Base-by-base conservation (phyloP, 2,888 invertebrate species). In the Cotesia congregata region DNA sequence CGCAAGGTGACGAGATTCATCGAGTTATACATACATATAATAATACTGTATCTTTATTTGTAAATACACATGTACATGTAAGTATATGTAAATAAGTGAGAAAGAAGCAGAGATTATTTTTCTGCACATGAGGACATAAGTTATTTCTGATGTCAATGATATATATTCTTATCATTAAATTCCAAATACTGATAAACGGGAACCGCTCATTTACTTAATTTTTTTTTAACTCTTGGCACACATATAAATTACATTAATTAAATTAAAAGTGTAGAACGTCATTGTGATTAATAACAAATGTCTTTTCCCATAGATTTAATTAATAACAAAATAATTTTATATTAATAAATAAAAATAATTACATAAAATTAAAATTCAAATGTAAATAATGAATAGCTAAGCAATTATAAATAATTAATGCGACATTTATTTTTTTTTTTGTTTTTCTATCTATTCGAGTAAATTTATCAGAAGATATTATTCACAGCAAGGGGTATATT, bases 91-190 rank as follows among this genome's bases (percentile, higher is more conserved):
- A 50, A 50, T 50, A 50, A 50, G 50, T 50, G 12, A 68, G 41
- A 68, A 68, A 41, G 17, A n/a, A 70, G 17, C 39, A 62, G 15
- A 15, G 60, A 39, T 59, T 39, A 39, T 60, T 38, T 71, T 59
- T 59, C 38, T 30, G 60, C 61, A 30, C 61, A 30, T 71, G 59
- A 15, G 15, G 61, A 71, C 39, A 70, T 70, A n/a, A 71, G 9
- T 71, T 71, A 71, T 62, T 30, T 71, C 71, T 71, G 71, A 71
- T 59, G 71, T 12, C 61, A 59, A 71, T n/a, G 6, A 62, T 72
- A 40, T 72, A 71, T 38, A 62, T 72, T 72, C 65, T 72, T 72
- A 72, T 72, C 72, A 41, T 62, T 60, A 4, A 60, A 71, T 62
- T 62, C 71, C 61, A 61, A 71, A 71, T 62, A 59, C 61, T 71